Conservation (phyloP, 2,113 vertebrate genomes). For the Galemys pyrenaicus region DNA sequence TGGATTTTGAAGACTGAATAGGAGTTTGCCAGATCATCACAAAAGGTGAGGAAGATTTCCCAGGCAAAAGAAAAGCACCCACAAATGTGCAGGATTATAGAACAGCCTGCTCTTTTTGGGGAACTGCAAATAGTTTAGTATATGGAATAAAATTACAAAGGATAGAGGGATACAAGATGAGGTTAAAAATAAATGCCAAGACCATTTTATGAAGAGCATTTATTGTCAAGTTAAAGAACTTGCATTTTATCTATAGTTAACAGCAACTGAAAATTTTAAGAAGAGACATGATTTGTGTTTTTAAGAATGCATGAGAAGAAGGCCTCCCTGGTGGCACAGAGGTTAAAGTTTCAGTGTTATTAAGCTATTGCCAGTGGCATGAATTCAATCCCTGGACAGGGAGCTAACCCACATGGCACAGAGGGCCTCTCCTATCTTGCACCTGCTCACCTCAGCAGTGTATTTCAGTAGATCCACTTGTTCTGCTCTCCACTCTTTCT, state of each 20-base stretch:
- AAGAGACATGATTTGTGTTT: background rate
- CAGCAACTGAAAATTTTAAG: background rate
- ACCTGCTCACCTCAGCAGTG: no score
- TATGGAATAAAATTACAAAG: background rate
- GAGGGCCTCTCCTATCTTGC: no score
- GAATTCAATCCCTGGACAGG: no score
- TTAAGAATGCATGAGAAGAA: no score
- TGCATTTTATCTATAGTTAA: background rate
- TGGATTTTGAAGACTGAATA: background rate
- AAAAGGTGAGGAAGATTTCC: background rate
- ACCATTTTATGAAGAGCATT: background rate
- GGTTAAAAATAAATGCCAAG: background rate
- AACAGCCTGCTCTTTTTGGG: background rate
- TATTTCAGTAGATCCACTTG: no score
- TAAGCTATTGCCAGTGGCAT: no score
- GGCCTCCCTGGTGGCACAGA: no score
- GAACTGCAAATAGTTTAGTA: background rate
- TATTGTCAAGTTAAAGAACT: background rate
- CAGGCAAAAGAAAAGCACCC: background rate
- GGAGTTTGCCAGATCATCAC: background rate
- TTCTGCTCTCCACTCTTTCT: no score
- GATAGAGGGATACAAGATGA: background rate
- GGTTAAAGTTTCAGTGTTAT: no score
- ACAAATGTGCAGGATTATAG: rapidly evolving
- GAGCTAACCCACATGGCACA: no score